These are phyloP conservation scores for Lates japonicus DNA, from an alignment of 2,797 vertebrate genomes.

Conservation along the genomic window DNA sequence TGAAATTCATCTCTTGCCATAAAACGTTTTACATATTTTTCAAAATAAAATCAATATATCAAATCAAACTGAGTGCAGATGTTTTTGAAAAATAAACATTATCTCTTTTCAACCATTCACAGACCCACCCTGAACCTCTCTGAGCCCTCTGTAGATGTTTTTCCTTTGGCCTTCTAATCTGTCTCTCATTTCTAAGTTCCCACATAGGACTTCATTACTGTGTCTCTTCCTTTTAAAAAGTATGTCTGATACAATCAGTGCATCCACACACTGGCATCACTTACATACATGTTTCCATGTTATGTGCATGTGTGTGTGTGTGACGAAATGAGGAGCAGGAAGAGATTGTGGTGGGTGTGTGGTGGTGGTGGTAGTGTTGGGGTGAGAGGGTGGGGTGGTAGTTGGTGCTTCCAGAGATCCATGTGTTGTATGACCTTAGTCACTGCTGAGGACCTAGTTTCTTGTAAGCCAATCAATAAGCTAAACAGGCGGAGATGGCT, in stretches of 20 bases:
- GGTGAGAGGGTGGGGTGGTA: conserved; percentile 59
- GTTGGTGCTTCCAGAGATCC: too few species aligned
- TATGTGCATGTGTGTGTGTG: conserved; percentile 29
- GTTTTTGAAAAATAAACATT: background rate
- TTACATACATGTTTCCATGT: conserved; percentile 45
- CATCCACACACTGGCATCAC: conserved; percentile 33
- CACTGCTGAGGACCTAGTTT: conserved; percentile 98
- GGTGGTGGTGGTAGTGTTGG: conserved; percentile 14
- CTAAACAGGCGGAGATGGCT: conserved; percentile 99
- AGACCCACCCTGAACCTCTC: background rate
- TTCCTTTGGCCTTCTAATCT: conserved; percentile 29
- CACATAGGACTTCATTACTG: conserved; percentile 16
- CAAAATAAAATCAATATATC: background rate
- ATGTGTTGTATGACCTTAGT: conserved; percentile 98
- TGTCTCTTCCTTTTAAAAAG: conserved; percentile 24
- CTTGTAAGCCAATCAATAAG: conserved; percentile 99
- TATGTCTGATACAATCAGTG: conserved; percentile 22
- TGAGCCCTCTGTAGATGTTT: conserved; percentile 29
- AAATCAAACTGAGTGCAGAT: background rate
- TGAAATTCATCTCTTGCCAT: conserved; percentile 6
- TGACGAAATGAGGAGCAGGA: conserved; percentile 50
- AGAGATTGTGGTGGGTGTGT: conserved; percentile 60
- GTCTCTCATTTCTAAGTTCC: conserved; percentile 15
- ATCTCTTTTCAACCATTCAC: background rate
- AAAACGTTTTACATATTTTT: background rate